Percentiles rank a stretch among this genome's conserved stretches.
phyloP scores from a whole-genome alignment of 2,888 invertebrate genomes.

The Yponomeuta plumbellus region DNA sequence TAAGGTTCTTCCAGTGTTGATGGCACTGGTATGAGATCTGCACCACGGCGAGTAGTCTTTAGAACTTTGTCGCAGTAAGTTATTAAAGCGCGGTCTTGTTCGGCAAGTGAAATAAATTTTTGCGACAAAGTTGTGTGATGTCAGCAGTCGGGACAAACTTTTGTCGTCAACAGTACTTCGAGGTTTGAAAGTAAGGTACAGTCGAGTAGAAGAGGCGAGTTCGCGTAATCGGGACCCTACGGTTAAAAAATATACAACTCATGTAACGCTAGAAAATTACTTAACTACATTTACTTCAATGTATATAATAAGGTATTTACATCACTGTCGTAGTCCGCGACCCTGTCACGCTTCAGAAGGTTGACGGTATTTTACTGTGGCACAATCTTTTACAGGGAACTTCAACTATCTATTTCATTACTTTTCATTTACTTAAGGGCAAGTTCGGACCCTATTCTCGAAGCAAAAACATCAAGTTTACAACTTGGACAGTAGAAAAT shows the following conservation, averaged over 20 bases:
- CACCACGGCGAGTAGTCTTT: not conserved
- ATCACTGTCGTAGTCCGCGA: slow-evolving; percentile 24
- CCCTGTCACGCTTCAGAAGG: slow-evolving; percentile 8
- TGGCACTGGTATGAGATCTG: not conserved
- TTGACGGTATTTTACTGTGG: slow-evolving; percentile 3
- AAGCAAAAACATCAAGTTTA: not conserved
- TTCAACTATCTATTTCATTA: not conserved
- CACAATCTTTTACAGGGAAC: slow-evolving; percentile 4
- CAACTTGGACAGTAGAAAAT: not conserved
- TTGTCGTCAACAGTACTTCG: not conserved
- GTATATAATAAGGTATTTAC: slow-evolving; percentile 31
- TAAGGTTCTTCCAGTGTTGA: not conserved
- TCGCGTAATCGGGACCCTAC: slow-evolving; percentile 59
- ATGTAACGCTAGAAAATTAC: slow-evolving; percentile 25
- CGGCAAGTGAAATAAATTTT: not conserved
- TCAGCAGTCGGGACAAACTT: not conserved
- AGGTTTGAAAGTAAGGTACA: slow-evolving; percentile 12
- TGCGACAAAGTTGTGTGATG: not conserved
- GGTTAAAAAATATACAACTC: slow-evolving; percentile 45
- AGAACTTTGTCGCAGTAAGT: not conserved
- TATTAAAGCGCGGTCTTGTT: not conserved
- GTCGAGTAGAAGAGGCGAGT: slow-evolving; percentile 27
- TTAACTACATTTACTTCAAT: slow-evolving; percentile 22
- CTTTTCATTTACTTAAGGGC: not conserved
- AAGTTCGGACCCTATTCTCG: not conserved